Evolutionary conservation across 2,797 vertebrate species (phyloP).

Genomic region (Rhincodon typus): DNA sequence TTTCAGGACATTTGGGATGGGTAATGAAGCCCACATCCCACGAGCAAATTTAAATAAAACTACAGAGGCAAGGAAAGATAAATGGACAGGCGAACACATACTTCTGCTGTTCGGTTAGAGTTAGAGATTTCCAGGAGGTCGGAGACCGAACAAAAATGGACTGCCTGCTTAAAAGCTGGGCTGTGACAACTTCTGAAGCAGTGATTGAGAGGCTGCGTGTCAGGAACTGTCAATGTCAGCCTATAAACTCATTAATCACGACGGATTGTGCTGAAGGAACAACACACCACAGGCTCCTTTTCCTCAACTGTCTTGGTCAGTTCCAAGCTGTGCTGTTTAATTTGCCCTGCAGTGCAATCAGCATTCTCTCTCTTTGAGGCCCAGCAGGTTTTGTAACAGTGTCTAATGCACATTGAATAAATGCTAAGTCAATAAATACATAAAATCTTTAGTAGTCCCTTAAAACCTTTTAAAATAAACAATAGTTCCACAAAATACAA

Average conservation of each 20-base stretch:
- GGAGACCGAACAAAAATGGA: neutral
- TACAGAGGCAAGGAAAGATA: neutral
- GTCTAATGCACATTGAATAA: neutral
- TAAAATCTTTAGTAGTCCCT: conserved; percentile 11
- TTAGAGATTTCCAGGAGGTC: neutral
- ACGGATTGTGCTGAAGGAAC: neutral
- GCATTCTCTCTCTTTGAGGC: neutral
- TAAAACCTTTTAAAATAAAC: conserved; percentile 22
- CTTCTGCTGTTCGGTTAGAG: neutral
- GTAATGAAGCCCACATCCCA: too few species aligned
- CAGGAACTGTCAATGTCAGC: neutral
- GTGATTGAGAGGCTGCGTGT: neutral
- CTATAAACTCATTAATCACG: neutral
- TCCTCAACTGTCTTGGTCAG: neutral
- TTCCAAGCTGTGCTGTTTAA: neutral
- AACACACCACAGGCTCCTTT: neutral
- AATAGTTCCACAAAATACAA: neutral
- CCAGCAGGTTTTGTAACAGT: neutral
- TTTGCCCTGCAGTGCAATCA: neutral
- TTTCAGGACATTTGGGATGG: too few species aligned
- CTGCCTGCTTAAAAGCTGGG: neutral
- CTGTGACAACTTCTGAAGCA: neutral
- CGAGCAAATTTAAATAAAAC: neutral
- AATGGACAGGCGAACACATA: neutral
- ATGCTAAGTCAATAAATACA: neutral